A percentile compares a stretch with the other conserved stretches of the same genome.
Conservation (phyloP, 2,797 vertebrate genomes). For the Percopsis omiscomaycus region DNA sequence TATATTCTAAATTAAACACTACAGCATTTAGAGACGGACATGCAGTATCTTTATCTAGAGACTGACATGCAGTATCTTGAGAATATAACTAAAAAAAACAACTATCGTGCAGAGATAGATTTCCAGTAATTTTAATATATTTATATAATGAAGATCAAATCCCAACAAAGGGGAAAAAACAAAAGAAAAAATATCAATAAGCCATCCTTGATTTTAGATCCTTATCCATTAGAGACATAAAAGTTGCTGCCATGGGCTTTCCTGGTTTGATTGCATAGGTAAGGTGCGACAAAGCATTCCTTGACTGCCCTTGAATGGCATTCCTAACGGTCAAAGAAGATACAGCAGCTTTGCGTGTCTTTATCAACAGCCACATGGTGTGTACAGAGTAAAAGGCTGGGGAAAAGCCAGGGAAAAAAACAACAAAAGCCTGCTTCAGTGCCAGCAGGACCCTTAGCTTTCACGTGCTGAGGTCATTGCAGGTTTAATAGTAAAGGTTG, state of each 20-base stretch:
- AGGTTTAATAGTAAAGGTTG: slow-evolving; percentile 33
- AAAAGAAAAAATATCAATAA: slow-evolving; percentile 36
- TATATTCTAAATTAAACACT: no score
- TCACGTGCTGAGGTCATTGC: slow-evolving; percentile 65
- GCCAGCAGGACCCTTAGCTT: slow-evolving; percentile 46
- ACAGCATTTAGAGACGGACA: no score
- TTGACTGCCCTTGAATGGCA: slow-evolving; percentile 61
- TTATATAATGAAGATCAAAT: background rate
- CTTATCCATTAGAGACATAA: slow-evolving; percentile 3
- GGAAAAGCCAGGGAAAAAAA: slow-evolving; percentile 49
- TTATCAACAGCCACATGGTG: slow-evolving; percentile 68
- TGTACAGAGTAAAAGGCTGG: slow-evolving; percentile 54
- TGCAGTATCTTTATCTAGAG: no score
- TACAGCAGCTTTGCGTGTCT: slow-evolving; percentile 55
- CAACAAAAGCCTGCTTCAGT: slow-evolving; percentile 68
- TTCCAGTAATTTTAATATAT: no score
- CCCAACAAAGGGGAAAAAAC: slow-evolving; percentile 3
- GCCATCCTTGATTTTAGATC: slow-evolving; percentile 7
- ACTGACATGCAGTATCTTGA: no score
- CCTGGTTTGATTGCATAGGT: slow-evolving; percentile 36
- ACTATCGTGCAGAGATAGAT: no score
- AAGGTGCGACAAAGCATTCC: slow-evolving; percentile 52
- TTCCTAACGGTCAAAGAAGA: slow-evolving; percentile 59
- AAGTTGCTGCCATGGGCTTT: slow-evolving; percentile 22
- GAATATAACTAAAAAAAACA: no score